Evolutionary conservation across 2,797 vertebrate species (phyloP).

Genomic region (Molossus alvarezi): DNA sequence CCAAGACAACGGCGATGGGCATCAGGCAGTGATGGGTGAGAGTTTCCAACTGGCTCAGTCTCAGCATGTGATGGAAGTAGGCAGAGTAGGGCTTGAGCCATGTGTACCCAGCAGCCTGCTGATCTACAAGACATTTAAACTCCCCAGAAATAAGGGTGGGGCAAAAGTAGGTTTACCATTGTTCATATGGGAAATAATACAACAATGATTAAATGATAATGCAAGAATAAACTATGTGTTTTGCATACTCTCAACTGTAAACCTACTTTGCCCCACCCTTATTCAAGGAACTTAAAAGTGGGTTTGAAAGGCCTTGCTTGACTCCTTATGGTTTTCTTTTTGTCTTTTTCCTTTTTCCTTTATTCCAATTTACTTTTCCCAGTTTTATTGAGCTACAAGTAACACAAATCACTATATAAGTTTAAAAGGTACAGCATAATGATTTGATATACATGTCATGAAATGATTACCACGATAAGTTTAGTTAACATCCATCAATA

Average conservation of each 20-base stretch:
- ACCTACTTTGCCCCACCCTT: neutral
- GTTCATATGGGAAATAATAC: neutral
- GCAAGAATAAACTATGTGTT: neutral
- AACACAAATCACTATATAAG: neutral
- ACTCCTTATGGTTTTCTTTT: neutral
- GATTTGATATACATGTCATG: neutral
- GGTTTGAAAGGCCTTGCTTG: neutral
- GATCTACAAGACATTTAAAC: neutral
- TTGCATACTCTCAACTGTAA: neutral
- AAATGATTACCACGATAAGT: neutral
- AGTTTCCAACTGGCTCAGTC: neutral
- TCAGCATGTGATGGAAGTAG: neutral
- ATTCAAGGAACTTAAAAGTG: neutral
- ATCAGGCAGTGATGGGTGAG: neutral
- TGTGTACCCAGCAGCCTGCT: neutral
- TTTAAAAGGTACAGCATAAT: neutral
- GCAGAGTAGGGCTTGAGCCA: fast-evolving
- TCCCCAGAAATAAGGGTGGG: neutral
- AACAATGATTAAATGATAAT: neutral
- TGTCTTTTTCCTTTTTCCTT: neutral
- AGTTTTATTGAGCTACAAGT: neutral
- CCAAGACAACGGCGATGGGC: neutral
- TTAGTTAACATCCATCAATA: neutral
- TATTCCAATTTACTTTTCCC: neutral
- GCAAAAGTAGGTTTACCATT: neutral